phyloP scores from a whole-genome alignment of 2,113 vertebrate species.

The Phainopepla nitens region DNA sequence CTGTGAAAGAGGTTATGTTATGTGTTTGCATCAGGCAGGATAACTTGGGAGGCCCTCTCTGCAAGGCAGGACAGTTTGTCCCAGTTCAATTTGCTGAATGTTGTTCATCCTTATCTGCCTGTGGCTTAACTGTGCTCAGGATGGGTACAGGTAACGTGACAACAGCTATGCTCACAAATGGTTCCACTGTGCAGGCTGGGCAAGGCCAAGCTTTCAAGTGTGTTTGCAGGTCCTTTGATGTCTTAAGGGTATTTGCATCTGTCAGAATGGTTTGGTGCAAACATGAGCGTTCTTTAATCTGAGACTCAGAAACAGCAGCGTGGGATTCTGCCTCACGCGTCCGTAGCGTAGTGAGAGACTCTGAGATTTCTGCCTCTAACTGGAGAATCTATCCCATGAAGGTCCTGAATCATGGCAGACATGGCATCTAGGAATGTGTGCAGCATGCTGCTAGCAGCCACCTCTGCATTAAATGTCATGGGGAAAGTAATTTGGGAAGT shows the following conservation, averaged over 20 bases:
- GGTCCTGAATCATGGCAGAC: neutral
- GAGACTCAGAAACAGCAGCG: neutral
- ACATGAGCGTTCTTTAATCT: constrained; percentile 13
- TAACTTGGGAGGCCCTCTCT: neutral
- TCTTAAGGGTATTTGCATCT: constrained; percentile 46
- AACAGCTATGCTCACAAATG: neutral
- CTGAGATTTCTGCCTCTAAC: neutral
- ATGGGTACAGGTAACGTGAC: neutral
- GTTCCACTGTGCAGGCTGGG: neutral
- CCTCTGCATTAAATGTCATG: neutral
- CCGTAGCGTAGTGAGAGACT: neutral
- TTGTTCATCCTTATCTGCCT: neutral
- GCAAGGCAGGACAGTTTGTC: neutral
- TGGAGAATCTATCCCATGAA: neutral
- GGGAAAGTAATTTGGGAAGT: neutral
- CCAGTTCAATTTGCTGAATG: neutral
- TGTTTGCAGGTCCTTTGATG: constrained; percentile 26
- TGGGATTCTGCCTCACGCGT: constrained; percentile 1
- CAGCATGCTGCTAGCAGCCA: neutral
- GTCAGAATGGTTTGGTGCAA: constrained; percentile 29
- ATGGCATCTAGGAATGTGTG: neutral
- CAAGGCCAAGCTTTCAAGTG: constrained; percentile 21
- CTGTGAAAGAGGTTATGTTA: neutral
- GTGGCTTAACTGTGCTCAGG: neutral
- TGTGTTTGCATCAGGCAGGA: neutral